Base-by-base conservation (phyloP, 2,888 invertebrate genomes). In the Sphaerophoria rueppellii region DNA sequence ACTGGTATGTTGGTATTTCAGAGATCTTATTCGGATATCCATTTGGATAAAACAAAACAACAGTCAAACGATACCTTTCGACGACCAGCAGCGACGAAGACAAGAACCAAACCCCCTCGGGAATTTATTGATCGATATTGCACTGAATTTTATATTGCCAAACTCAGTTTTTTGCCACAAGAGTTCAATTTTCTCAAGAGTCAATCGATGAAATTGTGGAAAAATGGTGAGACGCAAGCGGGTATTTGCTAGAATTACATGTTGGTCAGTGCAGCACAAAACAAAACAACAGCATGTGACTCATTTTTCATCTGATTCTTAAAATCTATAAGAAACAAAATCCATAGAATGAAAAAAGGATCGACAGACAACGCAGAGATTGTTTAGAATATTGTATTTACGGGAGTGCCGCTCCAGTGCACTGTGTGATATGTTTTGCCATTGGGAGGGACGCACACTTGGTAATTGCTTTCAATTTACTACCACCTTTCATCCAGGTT, bases 401-500 rank as follows among this genome's bases (percentile, higher is more conserved):
- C 24, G 24, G 24, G 24, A 24, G 24, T 24, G 24, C 24, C 24
- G 24, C 24, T 2, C 24, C 24, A 24, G 24, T 24, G 24, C 24
- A 58, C 52, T 52, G 48, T 37, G 35, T 65, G n/a, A 60, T 43
- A 24, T 37, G 37, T 55, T 55, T 37, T 80, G 72, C 81, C 85
- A 77, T 81, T 81, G 73, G 70, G 77, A 81, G 76, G 81, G 81
- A 85, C 85, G 81, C 81, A 85, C 80, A 85, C 85, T 81, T 81
- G 85, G 85, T 85, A 85, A 85, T 85, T 81, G 85, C 81, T 81
- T 73, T 77, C 60, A 85, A 81, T 81, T 85, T 85, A 85, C 81
- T 81, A 85, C 81, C 85, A 81, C 73, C 80, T 81, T 77, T 81
- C 85, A 73, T 52, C 37, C 81, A 63, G 76, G 60, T 60, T 85